Base-by-base conservation (phyloP, 2,888 invertebrate species). In the Aphidius colemani region DNA sequence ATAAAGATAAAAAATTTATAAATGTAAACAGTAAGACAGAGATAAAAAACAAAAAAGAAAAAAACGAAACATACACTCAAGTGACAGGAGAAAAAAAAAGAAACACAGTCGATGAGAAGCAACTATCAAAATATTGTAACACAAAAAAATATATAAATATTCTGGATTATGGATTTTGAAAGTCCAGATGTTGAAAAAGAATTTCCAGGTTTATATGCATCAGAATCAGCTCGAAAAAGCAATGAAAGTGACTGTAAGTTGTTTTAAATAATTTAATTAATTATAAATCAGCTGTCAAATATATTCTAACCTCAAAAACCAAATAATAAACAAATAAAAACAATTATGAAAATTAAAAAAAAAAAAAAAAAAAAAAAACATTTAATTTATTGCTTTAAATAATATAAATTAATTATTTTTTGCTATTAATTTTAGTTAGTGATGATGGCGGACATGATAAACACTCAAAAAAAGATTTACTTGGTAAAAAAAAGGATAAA, bases 111-210 rank as follows among this genome's bases (percentile, higher is more conserved):
- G 30, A 30, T 30, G 30, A 30, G 5, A 5, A 30, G 30, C 30
- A 30, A 30, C 4, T 30, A 30, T 30, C 30, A 30, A 30, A 30
- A 30, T 30, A 30, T 30, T 30, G 3, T 30, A 30, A 30, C 30
- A 30, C 3, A 30, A 30, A 5, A 2, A 30, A 30, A 5, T 5
- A 30, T 30, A 5, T 5, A 30, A 30, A 5, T 5, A 30, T 30
- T 30, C 30, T 30, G 44, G 30, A 69, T 64, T 64, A 92, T 92
- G 92, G 91, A 92, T 85, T 92, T 91, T 82, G 92, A 92, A 83
- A 94, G 93, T 82, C 94, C 94, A 40, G 94, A 95, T 78, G 93
- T 92, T 46, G 94, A 94, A 83, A 93, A 93, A 81, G 94, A 94
- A 79, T 95, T 95, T 82, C 94, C 94, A 39, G 94, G 95, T 53